Evolutionary conservation across 2,888 invertebrate species (phyloP).

Genomic region (Volucella inanis): DNA sequence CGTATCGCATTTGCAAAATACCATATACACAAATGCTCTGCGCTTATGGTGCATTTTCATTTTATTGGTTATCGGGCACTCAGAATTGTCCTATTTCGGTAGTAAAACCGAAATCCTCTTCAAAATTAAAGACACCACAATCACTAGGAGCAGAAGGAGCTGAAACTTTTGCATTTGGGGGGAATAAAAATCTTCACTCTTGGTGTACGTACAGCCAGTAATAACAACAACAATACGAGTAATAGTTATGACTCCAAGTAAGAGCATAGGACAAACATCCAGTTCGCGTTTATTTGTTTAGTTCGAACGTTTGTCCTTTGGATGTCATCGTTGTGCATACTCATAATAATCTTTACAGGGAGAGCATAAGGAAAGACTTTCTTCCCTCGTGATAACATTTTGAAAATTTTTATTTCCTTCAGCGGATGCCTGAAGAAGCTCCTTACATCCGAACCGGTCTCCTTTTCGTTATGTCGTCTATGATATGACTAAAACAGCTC

Average conservation of each 20-base stretch:
- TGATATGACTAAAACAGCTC: constrained; percentile 14
- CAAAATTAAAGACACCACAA: neutral
- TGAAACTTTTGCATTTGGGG: constrained; percentile 43
- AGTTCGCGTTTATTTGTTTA: constrained; percentile 31
- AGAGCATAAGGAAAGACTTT: constrained; percentile 29
- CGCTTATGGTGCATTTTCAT: neutral
- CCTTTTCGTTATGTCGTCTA: constrained; percentile 19
- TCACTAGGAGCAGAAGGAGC: constrained; percentile 2
- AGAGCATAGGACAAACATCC: neutral
- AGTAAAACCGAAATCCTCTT: constrained; percentile 18
- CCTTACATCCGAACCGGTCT: constrained; percentile 40
- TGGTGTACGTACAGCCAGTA: constrained; percentile 29
- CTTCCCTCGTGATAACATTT: constrained; percentile 61
- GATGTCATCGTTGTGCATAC: constrained; percentile 33
- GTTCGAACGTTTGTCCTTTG: constrained; percentile 44
- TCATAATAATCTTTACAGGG: constrained; percentile 2
- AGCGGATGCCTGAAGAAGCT: constrained; percentile 68
- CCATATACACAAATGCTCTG: too few species aligned
- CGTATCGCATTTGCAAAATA: too few species aligned
- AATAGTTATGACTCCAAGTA: constrained; percentile 58
- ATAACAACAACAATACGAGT: constrained; percentile 25
- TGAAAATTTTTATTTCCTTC: constrained; percentile 65
- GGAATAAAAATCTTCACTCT: constrained; percentile 28
- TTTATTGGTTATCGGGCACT: constrained; percentile 12
- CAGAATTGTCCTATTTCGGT: neutral